Evolutionary conservation across 2,797 vertebrate species (phyloP), one percentile per base, ranked within the genome.

Genomic region (Ctenopoma kingsleyae): DNA sequence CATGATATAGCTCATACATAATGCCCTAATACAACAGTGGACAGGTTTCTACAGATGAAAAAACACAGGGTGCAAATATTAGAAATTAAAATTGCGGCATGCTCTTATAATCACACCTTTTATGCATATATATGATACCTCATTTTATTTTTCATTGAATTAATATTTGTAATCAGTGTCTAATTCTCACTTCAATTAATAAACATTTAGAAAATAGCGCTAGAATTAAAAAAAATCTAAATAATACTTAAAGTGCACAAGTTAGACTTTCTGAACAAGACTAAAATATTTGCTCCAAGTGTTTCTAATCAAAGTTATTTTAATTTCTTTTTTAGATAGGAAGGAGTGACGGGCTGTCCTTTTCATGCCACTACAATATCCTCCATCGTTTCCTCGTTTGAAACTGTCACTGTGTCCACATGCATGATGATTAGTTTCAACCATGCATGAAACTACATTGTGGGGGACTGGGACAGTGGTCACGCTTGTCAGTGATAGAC

Each of bases 371-470:
- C 40, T 44, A 53, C 15, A 71, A 80, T 36, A 72, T 71, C 65
- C 70, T 83, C 61, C 58, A 78, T 77, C 72, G 70, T 83, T 85
- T 22, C 67, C 48, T 54, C 17, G n/a, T 44, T 54, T 74, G 78
- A 86, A 87, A 67, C 78, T 86, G 83, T 83, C 83, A 81, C 71
- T 71, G 76, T 78, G 78, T 83, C 82, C 81, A 86, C 82, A 85
- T 80, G 82, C 86, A 90, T 82, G 76, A 88, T 91, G 83, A 92
- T 90, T 83, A 89, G 77, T 71, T 90, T 70, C 87, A 90, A 57
- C 88, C 84, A 91, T 86, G 90, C 91, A 86, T 91, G 83, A 87
- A 91, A 90, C 89, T 83, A 87, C 87, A 86, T 65, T 74, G 80
- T 78, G 74, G 80, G 70, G 83, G 77, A 84, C 52, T 81, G 82